Base-by-base conservation (phyloP, 2,113 vertebrate genomes). In the Nesoenas mayeri region DNA sequence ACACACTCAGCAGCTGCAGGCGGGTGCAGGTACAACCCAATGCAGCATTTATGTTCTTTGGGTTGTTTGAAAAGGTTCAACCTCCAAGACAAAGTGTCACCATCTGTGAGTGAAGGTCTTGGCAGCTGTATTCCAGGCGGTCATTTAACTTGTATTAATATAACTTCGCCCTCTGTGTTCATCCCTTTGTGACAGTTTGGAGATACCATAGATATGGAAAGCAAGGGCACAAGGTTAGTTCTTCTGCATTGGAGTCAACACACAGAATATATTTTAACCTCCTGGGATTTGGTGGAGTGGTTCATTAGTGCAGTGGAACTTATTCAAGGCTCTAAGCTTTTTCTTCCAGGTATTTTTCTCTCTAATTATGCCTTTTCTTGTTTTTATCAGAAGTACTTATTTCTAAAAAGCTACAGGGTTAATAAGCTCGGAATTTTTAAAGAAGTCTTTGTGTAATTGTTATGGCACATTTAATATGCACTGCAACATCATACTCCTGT, bases 121-220 rank as follows among this genome's bases (percentile, higher is more conserved):
- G 57, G 93, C 95, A 97, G 88, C 92, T 86, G 88, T 65, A 86
- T 80, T 92, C 61, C 95, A 88, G 85, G 72, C 50, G 50, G 77
- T 64, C 81, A 8, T 85, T 94, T 82, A 51, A 42, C 79, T 88
- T 34, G 64, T 80, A 36, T 80, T 80, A 53, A 56, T 94, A 56
- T 18, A 71, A 44, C 64, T 70, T 89, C 85, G 51, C 71, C 54
- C 64, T 91, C 81, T 77, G 58, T 25, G 61, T 9, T 51, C 75
- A 70, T 36, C 77, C 65, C 57, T 67, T 86, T 89, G 83, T 94
- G 75, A 29, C 69, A 13, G 40, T 86, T 95, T 81, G 72, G 85
- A 92, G 88, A 84, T 71, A 69, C 82, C 79, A 88, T 67, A 88
- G 85, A 92, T 91, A 92, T 89, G 88, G 95, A 95, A 97, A 96